These are phyloP conservation scores for Rhynchonycteris naso DNA, from an alignment of 2,797 vertebrate species.

Conservation along the genomic window DNA sequence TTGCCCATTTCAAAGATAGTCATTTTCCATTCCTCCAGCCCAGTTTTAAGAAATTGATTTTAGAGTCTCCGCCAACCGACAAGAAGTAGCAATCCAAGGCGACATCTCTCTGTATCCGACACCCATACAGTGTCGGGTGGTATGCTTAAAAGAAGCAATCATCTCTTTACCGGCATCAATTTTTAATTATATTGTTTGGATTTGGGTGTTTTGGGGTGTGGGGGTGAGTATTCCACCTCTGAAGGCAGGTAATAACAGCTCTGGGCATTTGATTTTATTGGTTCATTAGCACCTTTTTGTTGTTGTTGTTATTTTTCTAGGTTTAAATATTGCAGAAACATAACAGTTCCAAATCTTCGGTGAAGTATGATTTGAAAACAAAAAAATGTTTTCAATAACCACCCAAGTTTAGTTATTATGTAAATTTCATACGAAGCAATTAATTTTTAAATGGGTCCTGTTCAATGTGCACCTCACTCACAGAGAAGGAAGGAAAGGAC, in stretches of 20 bases:
- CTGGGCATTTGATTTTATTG: neutral
- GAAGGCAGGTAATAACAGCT: neutral
- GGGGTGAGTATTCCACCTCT: neutral
- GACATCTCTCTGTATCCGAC: neutral
- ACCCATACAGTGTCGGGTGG: neutral
- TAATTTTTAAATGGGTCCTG: neutral
- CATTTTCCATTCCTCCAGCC: neutral
- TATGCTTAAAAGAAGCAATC: neutral
- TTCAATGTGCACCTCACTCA: neutral
- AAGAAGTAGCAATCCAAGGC: neutral
- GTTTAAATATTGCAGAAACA: neutral
- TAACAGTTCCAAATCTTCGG: constrained; percentile 18
- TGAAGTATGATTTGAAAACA: constrained; percentile 15
- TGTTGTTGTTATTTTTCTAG: neutral
- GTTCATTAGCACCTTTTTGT: neutral
- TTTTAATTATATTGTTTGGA: neutral
- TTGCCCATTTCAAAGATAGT: neutral
- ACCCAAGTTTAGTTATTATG: neutral
- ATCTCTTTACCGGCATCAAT: neutral
- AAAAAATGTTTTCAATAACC: constrained; percentile 2
- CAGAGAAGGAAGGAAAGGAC: neutral
- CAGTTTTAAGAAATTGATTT: neutral
- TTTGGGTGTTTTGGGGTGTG: neutral
- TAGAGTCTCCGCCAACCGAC: neutral
- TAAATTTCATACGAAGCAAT: neutral